Conservation (phyloP, 2,797 vertebrate genomes). For the Nyctalus aviator region DNA sequence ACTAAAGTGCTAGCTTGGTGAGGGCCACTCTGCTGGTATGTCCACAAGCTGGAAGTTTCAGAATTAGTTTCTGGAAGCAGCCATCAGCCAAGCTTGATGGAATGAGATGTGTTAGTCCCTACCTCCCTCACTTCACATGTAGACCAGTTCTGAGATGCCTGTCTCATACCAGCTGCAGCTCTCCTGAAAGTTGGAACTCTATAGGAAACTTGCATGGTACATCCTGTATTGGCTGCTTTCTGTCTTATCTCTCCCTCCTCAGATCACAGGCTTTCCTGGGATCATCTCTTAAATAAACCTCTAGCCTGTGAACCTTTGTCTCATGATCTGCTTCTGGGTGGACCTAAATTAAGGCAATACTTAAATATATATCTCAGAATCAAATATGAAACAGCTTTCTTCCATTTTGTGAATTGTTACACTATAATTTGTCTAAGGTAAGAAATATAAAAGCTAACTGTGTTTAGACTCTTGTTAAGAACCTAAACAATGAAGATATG, state of each 20-base stretch:
- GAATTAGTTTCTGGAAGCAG: background rate
- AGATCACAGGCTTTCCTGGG: background rate
- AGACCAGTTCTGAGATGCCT: background rate
- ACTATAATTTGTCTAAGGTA: background rate
- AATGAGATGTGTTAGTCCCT: background rate
- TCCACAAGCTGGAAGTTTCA: background rate
- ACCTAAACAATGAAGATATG: background rate
- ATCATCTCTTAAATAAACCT: slow-evolving; percentile 1
- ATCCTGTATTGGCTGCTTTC: background rate
- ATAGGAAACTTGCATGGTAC: background rate
- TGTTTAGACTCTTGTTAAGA: background rate
- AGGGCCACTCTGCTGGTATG: background rate
- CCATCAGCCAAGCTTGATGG: background rate
- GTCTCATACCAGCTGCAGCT: background rate
- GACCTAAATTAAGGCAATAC: background rate
- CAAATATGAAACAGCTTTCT: slow-evolving; percentile 6
- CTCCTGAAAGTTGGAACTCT: background rate
- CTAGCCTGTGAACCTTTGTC: background rate
- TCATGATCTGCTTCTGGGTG: background rate
- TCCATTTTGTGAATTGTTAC: background rate
- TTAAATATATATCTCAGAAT: background rate
- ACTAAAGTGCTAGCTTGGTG: background rate
- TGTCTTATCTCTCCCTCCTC: background rate
- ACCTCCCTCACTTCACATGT: background rate
- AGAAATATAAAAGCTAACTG: background rate